phyloP scores from a whole-genome alignment of 2,113 vertebrate genomes.

The Pseudorhombus dupliciocellatus region DNA sequence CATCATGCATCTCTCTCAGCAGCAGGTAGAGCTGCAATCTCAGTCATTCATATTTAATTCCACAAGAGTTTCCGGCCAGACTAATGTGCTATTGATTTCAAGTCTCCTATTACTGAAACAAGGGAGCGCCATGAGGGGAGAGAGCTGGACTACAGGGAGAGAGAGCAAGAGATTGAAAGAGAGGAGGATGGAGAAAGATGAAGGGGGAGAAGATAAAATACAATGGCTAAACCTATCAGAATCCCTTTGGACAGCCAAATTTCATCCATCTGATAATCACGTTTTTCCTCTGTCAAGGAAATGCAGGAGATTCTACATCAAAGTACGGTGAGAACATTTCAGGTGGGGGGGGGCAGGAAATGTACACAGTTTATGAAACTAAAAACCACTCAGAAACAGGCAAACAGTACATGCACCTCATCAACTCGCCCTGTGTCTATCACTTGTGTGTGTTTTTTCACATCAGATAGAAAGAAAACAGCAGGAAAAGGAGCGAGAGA shows the following conservation, averaged over 20 bases:
- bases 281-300: conserved; percentile 14
- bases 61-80: conserved; percentile 82
- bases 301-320: conserved; percentile 28
- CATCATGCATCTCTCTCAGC: conserved; percentile 74
- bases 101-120: conserved; percentile 80
- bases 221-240: conserved; percentile 32
- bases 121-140: conserved; percentile 55
- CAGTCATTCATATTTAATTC: conserved; percentile 88
- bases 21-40: conserved; percentile 84
- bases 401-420: conserved; percentile 20
- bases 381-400: conserved; percentile 34
- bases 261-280: conserved; percentile 25
- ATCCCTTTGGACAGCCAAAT: conserved; percentile 11
- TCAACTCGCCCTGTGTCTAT: conserved; percentile 36
- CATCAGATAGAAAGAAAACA: conserved; percentile 36
- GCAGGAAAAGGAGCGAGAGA: conserved; percentile 35
- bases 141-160: conserved; percentile 65
- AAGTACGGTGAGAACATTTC: conserved; percentile 19
- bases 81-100: conserved; percentile 87
- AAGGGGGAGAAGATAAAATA: conserved; percentile 41
- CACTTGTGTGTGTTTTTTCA: conserved; percentile 27
- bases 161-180: conserved; percentile 65
- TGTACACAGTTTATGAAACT: conserved; percentile 27
- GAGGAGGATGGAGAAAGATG: conserved; percentile 55
- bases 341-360: conserved; percentile 29